Evolutionary conservation across 2,797 vertebrate genomes (phyloP).

Genomic region (Sebastes hubbsi): DNA sequence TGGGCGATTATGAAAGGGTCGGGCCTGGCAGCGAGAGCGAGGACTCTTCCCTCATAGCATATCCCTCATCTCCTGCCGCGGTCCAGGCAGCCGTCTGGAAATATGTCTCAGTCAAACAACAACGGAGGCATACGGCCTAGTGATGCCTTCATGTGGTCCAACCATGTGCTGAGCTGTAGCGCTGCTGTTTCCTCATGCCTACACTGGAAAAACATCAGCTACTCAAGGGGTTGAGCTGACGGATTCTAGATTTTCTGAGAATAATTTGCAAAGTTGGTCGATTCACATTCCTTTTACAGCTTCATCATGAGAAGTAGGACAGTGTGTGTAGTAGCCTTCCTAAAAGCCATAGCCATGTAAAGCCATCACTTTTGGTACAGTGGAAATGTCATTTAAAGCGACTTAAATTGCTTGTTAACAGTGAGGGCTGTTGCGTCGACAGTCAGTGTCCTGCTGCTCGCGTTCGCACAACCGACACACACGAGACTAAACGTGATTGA

Average conservation of each 20-base stretch:
- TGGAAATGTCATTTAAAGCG: not conserved
- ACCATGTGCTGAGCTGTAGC: slow-evolving; percentile 47
- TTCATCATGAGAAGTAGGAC: not conserved
- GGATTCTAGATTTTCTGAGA: slow-evolving; percentile 22
- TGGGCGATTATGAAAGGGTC: slow-evolving; percentile 71
- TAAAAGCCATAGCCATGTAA: too few relatives aligned
- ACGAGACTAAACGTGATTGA: too few relatives aligned
- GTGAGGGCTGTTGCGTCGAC: too few relatives aligned
- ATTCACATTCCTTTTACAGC: slow-evolving; percentile 6
- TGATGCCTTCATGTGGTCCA: slow-evolving; percentile 68
- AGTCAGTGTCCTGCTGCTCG: too few relatives aligned
- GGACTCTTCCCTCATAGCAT: slow-evolving; percentile 47
- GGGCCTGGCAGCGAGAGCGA: slow-evolving; percentile 47
- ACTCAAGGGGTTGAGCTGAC: slow-evolving; percentile 23
- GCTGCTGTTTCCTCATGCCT: slow-evolving; percentile 59
- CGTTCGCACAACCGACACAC: too few relatives aligned
- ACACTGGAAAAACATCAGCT: slow-evolving; percentile 58
- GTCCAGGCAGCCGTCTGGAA: slow-evolving; percentile 67
- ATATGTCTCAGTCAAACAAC: slow-evolving; percentile 78
- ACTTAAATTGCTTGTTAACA: too few relatives aligned
- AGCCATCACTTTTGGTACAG: not conserved
- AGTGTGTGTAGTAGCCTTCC: not conserved
- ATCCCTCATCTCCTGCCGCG: slow-evolving; percentile 62
- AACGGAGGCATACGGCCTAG: slow-evolving; percentile 42
- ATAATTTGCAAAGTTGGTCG: slow-evolving; percentile 2